Evolutionary conservation across 2,797 vertebrate genomes (phyloP).

Genomic region (Ceryle rudis): DNA sequence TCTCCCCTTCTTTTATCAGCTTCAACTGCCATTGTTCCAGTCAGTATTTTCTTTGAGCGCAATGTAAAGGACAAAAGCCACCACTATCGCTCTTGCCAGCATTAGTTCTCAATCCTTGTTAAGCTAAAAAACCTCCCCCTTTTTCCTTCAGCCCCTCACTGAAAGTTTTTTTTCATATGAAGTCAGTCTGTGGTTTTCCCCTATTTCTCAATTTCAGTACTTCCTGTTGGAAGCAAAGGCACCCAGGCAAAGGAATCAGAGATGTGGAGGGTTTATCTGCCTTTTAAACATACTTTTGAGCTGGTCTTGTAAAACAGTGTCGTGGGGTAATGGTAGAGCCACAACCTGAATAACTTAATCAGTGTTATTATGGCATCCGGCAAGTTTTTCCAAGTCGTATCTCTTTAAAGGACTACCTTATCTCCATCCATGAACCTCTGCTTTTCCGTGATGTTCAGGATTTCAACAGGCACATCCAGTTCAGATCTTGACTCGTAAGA

Average conservation of each 20-base stretch:
- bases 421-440: constrained; percentile 99
- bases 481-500: constrained; percentile 96
- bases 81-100: background rate
- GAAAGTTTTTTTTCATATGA: background rate
- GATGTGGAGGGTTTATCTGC: background rate
- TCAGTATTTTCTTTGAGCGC: background rate
- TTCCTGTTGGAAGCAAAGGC: background rate
- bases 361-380: background rate
- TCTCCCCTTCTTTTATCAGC: background rate
- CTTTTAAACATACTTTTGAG: fast-evolving
- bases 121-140: background rate
- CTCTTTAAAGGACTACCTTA: constrained; percentile 82
- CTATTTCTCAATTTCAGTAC: background rate
- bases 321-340: background rate
- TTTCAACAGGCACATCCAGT: constrained; percentile 96
- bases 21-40: background rate
- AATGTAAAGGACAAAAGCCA: background rate
- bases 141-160: background rate
- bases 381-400: fast-evolving
- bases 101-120: background rate
- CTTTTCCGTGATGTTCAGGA: constrained; percentile 97
- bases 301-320: too few relatives aligned
- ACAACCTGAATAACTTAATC: background rate
- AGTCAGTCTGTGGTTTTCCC: background rate
- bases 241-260: background rate